Evolutionary conservation across 2,888 invertebrate species (phyloP), one percentile per base, ranked within the genome.

Genomic region (Rotaria socialis): DNA sequence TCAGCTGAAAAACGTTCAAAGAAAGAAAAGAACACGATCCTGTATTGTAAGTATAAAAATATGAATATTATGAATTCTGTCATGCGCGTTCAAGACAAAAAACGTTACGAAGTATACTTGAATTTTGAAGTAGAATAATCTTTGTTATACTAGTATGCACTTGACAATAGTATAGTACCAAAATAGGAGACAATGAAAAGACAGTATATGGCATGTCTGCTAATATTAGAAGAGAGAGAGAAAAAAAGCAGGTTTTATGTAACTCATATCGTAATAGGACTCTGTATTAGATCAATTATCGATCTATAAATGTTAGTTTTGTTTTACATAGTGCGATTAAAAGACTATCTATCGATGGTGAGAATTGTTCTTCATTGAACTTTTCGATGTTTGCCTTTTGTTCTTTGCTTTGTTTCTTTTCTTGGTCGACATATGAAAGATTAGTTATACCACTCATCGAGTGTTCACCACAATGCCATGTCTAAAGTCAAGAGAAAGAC

Each of bases 101-200:
- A 67, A 67, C 19, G 35, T 67, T 67, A 67, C 7, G 35, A 35
- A 67, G 67, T 41, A 35, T 35, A 67, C 67, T 67, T 67, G 16
- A 67, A 67, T 27, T 35, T 41, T 67, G 14, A 67, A 67, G 35
- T 67, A 35, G 67, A 67, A 67, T 67, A 67, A 67, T 67, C 67
- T 67, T 67, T 67, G 35, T 27, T 67, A 67, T 4, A 35, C 35
- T 41, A 67, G 67, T 10, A 67, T 35, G 35, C 19, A 67, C 67
- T 67, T 67, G 16, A 67, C 35, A 67, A 35, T 67, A 67, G 14
- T 35, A 16, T 67, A 67, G 67, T 35, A 35, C 8, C 6, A 41
- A 67, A 67, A 16, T 35, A 35, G 35, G 56, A 56, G 4, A 6
- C 10, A 67, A 16, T 16, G 27, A 67, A 50, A 67, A 41, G 67